Conservation (phyloP, 1,140 invertebrate genomes). For the Camponotus vicinus region DNA sequence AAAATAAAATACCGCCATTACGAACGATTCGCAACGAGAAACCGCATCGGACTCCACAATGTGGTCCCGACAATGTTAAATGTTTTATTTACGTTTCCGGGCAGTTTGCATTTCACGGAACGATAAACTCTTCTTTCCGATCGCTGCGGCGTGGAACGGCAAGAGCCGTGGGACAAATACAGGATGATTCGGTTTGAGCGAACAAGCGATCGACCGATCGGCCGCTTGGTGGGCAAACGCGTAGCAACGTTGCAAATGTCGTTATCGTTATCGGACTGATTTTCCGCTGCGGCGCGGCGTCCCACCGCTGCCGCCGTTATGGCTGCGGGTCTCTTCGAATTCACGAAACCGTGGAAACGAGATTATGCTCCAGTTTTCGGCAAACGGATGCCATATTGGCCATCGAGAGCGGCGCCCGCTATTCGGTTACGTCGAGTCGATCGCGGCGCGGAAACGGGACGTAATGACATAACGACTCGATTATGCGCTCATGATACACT, state of each 20-base stretch:
- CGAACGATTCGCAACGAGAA: neutral
- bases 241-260: conserved; percentile 66
- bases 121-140: conserved; percentile 51
- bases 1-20: neutral
- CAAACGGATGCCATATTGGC: conserved; percentile 43
- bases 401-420: conserved; percentile 9
- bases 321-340: conserved; percentile 53
- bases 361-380: conserved; percentile 56
- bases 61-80: conserved; percentile 13
- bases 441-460: neutral
- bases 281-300: conserved; percentile 55
- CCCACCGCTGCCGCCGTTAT: conserved; percentile 52
- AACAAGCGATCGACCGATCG: conserved; percentile 40
- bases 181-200: conserved; percentile 55
- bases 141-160: conserved; percentile 53
- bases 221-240: conserved; percentile 27
- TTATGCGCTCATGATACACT: neutral
- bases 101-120: conserved; percentile 56
- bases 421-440: conserved; percentile 11
- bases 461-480: conserved; percentile 21
- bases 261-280: conserved; percentile 71
- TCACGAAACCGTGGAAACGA: conserved; percentile 62
- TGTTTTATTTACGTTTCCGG: conserved; percentile 57
- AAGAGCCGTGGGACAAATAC: conserved; percentile 43
- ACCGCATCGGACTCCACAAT: neutral